These are phyloP conservation scores for Drosophila pectinifera DNA, from an alignment of 1,140 invertebrate species.

Conservation along the genomic window DNA sequence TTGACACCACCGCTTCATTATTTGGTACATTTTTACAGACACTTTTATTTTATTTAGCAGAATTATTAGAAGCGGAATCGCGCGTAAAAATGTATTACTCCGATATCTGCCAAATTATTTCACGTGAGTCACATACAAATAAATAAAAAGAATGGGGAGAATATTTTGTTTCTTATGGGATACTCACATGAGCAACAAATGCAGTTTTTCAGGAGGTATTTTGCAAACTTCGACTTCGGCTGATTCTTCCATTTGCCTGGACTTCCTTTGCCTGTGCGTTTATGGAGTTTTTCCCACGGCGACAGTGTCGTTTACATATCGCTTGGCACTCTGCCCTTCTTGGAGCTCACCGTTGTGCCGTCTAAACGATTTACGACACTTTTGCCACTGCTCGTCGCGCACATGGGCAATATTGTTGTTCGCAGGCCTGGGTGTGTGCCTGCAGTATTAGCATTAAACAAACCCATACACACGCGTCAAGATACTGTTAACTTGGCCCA, in stretches of 20 bases:
- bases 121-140: constrained; percentile 71
- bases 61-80: constrained; percentile 50
- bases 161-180: constrained; percentile 45
- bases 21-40: constrained; percentile 37
- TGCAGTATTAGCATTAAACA: constrained; percentile 77
- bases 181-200: constrained; percentile 55
- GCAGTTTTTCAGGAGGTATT: constrained; percentile 31
- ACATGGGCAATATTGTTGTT: constrained; percentile 77
- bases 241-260: constrained; percentile 19
- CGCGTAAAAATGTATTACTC: constrained; percentile 71
- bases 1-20: neutral
- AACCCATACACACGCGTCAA: constrained; percentile 49
- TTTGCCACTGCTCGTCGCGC: constrained; percentile 77
- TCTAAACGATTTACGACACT: constrained; percentile 83
- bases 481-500: constrained; percentile 57
- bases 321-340: constrained; percentile 41
- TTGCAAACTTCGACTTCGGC: constrained; percentile 2
- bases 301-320: constrained; percentile 76
- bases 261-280: constrained; percentile 29
- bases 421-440: constrained; percentile 22
- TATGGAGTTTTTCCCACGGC: constrained; percentile 71
- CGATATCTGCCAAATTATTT: constrained; percentile 54
- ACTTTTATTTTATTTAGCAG: constrained; percentile 7
- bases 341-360: constrained; percentile 69
- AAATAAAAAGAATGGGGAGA: constrained; percentile 44